Evolutionary conservation across 1,140 invertebrate species (phyloP).

Genomic region (Cylas formicarius): DNA sequence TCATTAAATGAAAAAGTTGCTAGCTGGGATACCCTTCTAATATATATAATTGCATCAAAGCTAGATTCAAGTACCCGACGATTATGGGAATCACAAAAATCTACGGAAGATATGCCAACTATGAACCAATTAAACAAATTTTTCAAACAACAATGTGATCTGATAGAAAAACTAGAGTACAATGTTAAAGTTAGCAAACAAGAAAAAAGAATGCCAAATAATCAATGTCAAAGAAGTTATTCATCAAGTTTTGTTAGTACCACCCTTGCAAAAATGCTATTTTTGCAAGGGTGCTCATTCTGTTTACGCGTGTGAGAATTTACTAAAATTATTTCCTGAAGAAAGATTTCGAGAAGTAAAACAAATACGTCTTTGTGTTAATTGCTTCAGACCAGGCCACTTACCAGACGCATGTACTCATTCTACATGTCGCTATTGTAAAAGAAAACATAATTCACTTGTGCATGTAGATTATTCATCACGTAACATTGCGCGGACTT

Average conservation of each 20-base stretch:
- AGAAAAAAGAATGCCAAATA: slow-evolving; percentile 1
- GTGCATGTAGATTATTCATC: no score
- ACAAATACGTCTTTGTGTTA: slow-evolving; percentile 2
- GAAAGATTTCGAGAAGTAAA: neutral
- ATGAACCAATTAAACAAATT: slow-evolving; percentile 3
- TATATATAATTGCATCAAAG: slow-evolving; percentile 18
- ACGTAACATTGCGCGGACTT: no score
- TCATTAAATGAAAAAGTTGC: slow-evolving; percentile 3
- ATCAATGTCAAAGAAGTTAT: slow-evolving; percentile 1
- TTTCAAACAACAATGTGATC: slow-evolving; percentile 6
- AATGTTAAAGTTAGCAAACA: neutral
- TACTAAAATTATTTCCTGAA: neutral
- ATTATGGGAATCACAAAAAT: slow-evolving; percentile 20
- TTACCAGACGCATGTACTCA: no score
- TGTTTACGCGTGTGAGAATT: slow-evolving; percentile 1
- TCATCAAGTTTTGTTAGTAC: slow-evolving; percentile 1
- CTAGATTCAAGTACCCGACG: slow-evolving; percentile 16
- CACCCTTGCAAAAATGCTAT: neutral
- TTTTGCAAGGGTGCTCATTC: slow-evolving; percentile 5
- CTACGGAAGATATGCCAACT: neutral
- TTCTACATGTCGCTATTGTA: no score
- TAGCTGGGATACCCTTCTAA: slow-evolving; percentile 8
- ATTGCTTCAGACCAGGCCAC: slow-evolving; percentile 2
- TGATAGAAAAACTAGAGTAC: slow-evolving; percentile 6
- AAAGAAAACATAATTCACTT: no score